phyloP scores from a whole-genome alignment of 2,113 vertebrate species.

The Laticauda laticaudata region DNA sequence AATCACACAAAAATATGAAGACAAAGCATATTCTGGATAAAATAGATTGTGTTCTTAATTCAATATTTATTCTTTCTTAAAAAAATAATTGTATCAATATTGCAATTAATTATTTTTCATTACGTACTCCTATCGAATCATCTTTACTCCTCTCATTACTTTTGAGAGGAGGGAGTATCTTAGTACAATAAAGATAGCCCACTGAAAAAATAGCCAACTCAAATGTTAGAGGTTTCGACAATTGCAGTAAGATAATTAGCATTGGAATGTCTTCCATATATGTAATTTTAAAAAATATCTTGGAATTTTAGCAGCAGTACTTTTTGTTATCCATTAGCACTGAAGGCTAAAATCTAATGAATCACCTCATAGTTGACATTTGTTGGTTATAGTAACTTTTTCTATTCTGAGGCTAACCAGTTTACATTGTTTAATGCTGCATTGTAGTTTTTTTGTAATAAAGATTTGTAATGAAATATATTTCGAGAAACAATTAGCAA shows the following conservation, averaged over 20 bases:
- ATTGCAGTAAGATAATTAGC: not conserved
- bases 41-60: not conserved
- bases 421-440: constrained; percentile 45
- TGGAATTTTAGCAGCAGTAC: not conserved
- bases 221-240: not conserved
- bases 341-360: constrained; percentile 4
- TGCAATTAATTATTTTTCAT: not conserved
- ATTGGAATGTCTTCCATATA: not conserved
- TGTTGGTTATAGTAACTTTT: constrained; percentile 20
- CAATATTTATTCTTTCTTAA: not conserved
- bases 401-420: constrained; percentile 21
- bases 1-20: not conserved
- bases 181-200: not conserved
- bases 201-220: not conserved
- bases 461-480: constrained; percentile 56
- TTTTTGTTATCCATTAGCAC: constrained; percentile 10
- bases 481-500: not conserved
- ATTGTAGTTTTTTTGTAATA: constrained; percentile 43
- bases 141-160: not conserved
- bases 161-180: not conserved
- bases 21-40: not conserved
- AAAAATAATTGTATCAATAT: not conserved
- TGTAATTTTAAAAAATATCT: not conserved
- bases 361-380: constrained; percentile 22
- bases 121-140: not conserved